These are phyloP conservation scores for Cervus canadensis DNA, from an alignment of 2,113 vertebrate genomes.

Conservation along the genomic window DNA sequence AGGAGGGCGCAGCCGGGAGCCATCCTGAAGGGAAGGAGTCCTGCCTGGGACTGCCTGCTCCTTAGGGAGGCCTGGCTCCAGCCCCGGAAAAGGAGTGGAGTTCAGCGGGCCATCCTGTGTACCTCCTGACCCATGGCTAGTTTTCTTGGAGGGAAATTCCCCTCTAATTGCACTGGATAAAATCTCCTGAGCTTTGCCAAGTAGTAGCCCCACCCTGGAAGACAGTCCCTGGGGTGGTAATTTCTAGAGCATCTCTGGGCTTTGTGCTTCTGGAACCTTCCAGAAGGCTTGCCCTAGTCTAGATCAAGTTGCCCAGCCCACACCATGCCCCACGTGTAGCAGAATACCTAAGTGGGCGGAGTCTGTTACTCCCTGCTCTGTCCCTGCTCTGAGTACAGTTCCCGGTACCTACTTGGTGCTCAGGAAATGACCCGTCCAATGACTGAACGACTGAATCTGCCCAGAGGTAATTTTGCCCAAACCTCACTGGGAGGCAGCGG, in stretches of 20 bases:
- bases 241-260: background rate
- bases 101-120: background rate
- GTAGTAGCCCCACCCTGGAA: background rate
- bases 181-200: background rate
- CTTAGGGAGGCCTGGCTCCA: background rate
- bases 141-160: background rate
- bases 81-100: background rate
- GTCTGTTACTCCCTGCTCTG: rapidly evolving
- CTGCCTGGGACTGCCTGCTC: rapidly evolving
- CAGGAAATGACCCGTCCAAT: background rate
- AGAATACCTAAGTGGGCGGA: background rate
- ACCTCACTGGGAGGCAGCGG: background rate
- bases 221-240: background rate
- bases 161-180: background rate
- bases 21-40: background rate
- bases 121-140: background rate
- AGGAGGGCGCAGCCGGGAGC: slow-evolving; percentile 62
- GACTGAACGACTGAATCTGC: background rate
- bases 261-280: background rate
- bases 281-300: background rate
- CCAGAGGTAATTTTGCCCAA: background rate
- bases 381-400: background rate
- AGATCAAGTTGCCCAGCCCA: background rate
- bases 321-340: background rate
- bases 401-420: background rate